Evolutionary conservation across 2,113 vertebrate genomes (phyloP), one percentile per base, ranked within the genome.

Genomic region (Isichthys henryi): DNA sequence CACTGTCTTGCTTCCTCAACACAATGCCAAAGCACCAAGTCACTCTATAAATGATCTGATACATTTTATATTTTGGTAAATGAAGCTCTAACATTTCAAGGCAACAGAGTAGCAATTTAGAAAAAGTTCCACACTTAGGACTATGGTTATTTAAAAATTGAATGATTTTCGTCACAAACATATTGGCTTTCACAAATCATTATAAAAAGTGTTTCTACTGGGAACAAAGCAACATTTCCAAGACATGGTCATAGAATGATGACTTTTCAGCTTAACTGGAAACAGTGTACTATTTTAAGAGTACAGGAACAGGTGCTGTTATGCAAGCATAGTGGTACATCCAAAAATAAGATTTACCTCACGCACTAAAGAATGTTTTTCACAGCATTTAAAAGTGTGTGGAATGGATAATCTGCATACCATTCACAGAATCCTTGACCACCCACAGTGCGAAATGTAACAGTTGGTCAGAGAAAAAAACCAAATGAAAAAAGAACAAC

Each of bases 291-390:
- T 77, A 35, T 74, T 56, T 89, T 89, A 62, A 46, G 53, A 35
- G 39, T 13, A 23, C 5, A 31, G 88, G 27, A 85, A 49, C 89
- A 89, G 80, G 80, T 86, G 80, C 23, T 11, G 19, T 84, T 86
- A 46, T 19, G 31, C 84, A 86, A 31, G 43, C 56, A 31, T 35
- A 89, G 48, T 86, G 23, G 83, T 35, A 43, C 19, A 17, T 11
- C 88, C 53, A 89, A 89, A 86, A 86, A 86, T 74, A 70, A 46
- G 39, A 74, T 10, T 39, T 82, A 82, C 88, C 88, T 80, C 88
- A 82, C 74, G n/a, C 21, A 83, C 88, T 35, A 17, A 77, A 66
- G 53, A 86, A 45, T 45, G 80, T 66, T 31, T 86, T 66, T 89
- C 83, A 70, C 53, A 70, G 46, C 43, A 70, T 66, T 31, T 53